phyloP scores from a whole-genome alignment of 2,888 invertebrate genomes.

The Hetaerina titia region DNA sequence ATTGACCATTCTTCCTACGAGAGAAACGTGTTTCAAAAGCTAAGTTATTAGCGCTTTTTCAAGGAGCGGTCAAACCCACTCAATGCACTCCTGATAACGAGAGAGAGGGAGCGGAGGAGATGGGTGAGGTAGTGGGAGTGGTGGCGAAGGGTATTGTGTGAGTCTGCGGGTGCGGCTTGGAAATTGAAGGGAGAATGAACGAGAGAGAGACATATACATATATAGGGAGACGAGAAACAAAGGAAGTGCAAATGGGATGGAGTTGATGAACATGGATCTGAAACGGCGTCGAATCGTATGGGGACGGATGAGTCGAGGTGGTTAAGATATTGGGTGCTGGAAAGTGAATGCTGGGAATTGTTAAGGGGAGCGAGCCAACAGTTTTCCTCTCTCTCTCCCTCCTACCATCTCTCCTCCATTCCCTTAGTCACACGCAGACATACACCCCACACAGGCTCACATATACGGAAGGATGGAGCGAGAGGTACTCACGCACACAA shows the following conservation, averaged over 20 bases:
- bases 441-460: too few species aligned
- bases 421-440: too few species aligned
- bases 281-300: background rate
- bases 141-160: background rate
- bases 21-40: background rate
- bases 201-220: background rate
- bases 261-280: constrained; percentile 19
- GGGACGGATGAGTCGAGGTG: background rate
- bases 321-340: constrained; percentile 5
- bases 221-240: background rate
- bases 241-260: constrained; percentile 12
- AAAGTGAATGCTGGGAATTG: background rate
- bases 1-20: background rate
- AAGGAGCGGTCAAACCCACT: background rate
- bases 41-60: background rate
- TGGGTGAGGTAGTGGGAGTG: too few species aligned
- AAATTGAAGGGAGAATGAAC: background rate
- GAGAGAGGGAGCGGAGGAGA: background rate
- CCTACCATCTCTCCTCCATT: background rate
- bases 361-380: background rate
- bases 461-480: too few species aligned
- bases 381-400: background rate
- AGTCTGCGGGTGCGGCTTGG: background rate
- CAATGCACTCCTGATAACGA: background rate
- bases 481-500: too few species aligned